Conservation (phyloP, 2,113 vertebrate genomes). For the Ceuthmochares aereus region DNA sequence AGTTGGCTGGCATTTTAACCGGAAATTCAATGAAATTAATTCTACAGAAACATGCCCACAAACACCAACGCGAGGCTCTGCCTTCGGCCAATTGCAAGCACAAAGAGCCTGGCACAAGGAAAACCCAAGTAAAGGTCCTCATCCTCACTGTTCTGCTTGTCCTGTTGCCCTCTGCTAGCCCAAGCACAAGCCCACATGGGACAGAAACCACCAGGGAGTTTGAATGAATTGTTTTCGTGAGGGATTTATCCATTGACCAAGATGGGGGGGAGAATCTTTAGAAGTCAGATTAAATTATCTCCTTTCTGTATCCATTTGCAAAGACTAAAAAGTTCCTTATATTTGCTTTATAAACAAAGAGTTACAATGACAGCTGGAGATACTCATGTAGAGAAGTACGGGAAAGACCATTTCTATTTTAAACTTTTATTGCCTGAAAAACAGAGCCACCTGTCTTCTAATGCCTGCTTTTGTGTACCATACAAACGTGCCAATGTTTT, state of each 20-base stretch:
- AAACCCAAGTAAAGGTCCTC: background rate
- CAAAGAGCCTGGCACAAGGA: background rate
- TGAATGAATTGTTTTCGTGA: background rate
- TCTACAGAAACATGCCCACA: background rate
- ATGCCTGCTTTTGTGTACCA: background rate
- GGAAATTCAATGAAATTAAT: slow-evolving; percentile 10
- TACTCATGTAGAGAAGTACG: background rate
- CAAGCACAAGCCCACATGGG: rapidly evolving
- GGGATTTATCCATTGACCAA: background rate
- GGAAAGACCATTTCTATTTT: background rate
- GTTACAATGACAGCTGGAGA: background rate
- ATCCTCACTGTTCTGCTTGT: background rate
- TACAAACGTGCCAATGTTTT: background rate
- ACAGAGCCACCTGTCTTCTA: background rate
- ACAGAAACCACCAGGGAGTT: background rate
- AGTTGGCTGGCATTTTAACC: slow-evolving; percentile 34
- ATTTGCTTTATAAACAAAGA: background rate
- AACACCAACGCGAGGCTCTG: slow-evolving; percentile 10
- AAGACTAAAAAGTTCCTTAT: background rate
- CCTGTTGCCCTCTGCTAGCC: background rate
- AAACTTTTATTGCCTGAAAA: background rate
- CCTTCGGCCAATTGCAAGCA: rapidly evolving
- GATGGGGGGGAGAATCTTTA: background rate
- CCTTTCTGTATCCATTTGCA: background rate
- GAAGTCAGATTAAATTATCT: background rate